phyloP scores from a whole-genome alignment of 2,113 vertebrate species.

The Trichomycterus rosablanca region DNA sequence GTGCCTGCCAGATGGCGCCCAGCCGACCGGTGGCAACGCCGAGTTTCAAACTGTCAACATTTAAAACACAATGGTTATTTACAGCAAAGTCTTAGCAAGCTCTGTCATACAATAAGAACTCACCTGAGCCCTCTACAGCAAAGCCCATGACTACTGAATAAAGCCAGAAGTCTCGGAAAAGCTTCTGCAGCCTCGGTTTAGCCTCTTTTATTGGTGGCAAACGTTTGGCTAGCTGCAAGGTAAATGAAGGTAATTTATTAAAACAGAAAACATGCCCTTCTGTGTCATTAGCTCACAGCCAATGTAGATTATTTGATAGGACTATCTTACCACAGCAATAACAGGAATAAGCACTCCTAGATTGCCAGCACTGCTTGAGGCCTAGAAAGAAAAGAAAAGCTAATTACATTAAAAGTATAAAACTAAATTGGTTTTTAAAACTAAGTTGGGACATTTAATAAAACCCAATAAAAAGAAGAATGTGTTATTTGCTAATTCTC shows the following conservation, averaged over 20 bases:
- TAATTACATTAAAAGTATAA: neutral
- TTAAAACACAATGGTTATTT: no score
- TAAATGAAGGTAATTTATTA: neutral
- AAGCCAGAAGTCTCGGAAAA: slow-evolving; percentile 97
- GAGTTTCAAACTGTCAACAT: no score
- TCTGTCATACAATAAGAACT: neutral
- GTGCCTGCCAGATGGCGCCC: no score
- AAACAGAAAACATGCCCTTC: no score
- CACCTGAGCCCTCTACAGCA: slow-evolving; percentile 96
- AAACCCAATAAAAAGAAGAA: no score
- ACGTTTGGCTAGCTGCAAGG: slow-evolving; percentile 79
- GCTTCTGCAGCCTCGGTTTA: slow-evolving; percentile 91
- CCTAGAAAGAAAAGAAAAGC: slow-evolving; percentile 66
- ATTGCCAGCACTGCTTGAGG: slow-evolving; percentile 96
- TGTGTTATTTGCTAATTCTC: no score
- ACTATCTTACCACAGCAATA: slow-evolving; percentile 88
- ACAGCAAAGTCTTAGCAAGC: neutral
- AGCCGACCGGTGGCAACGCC: no score
- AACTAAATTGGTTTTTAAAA: no score
- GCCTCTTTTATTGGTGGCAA: slow-evolving; percentile 93
- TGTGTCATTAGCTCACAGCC: neutral
- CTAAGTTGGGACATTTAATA: no score
- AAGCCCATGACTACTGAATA: slow-evolving; percentile 98
- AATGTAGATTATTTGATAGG: neutral
- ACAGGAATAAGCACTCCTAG: slow-evolving; percentile 95